Conservation (phyloP, 2,888 invertebrate species). For the Ephialtes manifestator region DNA sequence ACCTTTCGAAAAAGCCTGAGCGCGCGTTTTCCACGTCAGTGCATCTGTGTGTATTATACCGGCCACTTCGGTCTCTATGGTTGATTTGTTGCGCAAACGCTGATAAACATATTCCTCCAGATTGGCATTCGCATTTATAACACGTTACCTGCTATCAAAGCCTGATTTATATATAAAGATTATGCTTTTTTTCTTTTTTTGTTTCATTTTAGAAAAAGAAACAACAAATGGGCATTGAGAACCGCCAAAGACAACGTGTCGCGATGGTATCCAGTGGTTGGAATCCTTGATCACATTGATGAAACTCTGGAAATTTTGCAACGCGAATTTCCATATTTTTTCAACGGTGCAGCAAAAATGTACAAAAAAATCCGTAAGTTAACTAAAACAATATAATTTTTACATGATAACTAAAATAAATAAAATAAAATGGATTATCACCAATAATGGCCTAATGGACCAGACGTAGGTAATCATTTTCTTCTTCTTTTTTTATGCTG, state of each 20-base stretch:
- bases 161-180: background rate
- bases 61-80: background rate
- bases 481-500: background rate
- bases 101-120: background rate
- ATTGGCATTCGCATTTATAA: background rate
- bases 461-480: background rate
- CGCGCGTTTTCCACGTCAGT: background rate
- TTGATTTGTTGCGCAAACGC: constrained; percentile 5
- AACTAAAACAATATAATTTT: background rate
- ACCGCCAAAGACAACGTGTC: constrained; percentile 88
- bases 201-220: constrained; percentile 84
- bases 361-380: constrained; percentile 87
- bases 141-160: background rate
- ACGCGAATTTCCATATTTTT: constrained; percentile 87
- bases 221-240: constrained; percentile 87
- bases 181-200: constrained; percentile 16
- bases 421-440: background rate
- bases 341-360: constrained; percentile 87
- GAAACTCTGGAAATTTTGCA: constrained; percentile 87
- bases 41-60: constrained; percentile 12
- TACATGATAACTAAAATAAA: background rate
- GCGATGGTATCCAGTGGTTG: constrained; percentile 88
- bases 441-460: background rate
- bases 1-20: constrained; percentile 4
- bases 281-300: constrained; percentile 88